These are phyloP conservation scores for Graphium colonna DNA, from an alignment of 2,888 invertebrate genomes.

Conservation along the genomic window DNA sequence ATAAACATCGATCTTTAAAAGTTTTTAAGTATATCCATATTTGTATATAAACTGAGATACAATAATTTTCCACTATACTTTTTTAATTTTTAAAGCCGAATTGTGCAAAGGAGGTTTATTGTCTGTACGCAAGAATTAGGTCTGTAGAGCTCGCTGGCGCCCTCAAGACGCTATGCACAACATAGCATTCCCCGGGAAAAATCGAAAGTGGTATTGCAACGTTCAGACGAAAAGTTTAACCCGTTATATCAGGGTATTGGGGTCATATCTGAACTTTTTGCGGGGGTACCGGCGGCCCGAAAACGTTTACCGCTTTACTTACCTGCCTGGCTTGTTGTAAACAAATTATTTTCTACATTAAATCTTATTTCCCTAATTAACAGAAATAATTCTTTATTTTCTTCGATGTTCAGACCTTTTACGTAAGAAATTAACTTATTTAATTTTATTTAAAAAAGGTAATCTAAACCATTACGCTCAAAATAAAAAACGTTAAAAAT, in stretches of 20 bases:
- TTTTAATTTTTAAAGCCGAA: too few relatives aligned
- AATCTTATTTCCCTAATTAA: too few relatives aligned
- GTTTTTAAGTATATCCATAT: too few relatives aligned
- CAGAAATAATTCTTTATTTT: too few relatives aligned
- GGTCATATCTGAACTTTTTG: conserved; percentile 27
- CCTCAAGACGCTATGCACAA: conserved; percentile 19
- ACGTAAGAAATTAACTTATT: too few relatives aligned
- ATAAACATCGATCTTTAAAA: too few relatives aligned
- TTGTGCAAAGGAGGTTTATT: too few relatives aligned
- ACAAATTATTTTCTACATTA: neutral
- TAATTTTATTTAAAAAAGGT: too few relatives aligned
- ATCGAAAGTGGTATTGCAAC: conserved; percentile 31
- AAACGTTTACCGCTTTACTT: conserved; percentile 8
- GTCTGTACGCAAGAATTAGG: conserved; percentile 4
- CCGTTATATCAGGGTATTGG: conserved; percentile 31
- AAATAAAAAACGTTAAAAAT: neutral
- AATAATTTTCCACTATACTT: too few relatives aligned
- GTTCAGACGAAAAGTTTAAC: conserved; percentile 27
- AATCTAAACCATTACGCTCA: too few relatives aligned
- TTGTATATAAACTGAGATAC: too few relatives aligned
- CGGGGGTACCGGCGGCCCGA: conserved; percentile 10
- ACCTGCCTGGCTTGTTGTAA: conserved; percentile 6
- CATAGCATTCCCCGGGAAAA: conserved; percentile 23
- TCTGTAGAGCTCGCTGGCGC: conserved; percentile 21
- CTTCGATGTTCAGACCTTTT: too few relatives aligned